A percentile compares a stretch with the other conserved stretches of the same genome.
Conservation (phyloP, 2,888 invertebrate genomes). For the Meloe dianella region DNA sequence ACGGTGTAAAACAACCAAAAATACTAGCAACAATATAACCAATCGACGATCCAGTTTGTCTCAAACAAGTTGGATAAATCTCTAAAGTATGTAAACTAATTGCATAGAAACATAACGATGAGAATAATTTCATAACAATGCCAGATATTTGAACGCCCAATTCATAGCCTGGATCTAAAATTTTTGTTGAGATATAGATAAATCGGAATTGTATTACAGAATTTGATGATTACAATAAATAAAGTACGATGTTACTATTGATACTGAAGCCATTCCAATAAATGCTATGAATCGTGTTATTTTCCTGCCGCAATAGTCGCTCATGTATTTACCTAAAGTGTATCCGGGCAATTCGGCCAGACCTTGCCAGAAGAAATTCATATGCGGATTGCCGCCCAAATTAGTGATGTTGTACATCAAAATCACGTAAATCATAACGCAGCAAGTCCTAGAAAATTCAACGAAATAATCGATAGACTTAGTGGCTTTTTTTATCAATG, state of each 20-base stretch:
- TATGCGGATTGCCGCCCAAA: constrained; percentile 67
- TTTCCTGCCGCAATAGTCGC: constrained; percentile 63
- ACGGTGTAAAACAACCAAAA: constrained; percentile 66
- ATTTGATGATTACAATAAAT: constrained; percentile 53
- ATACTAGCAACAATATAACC: constrained; percentile 65
- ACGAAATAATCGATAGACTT: no score
- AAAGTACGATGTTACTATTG: constrained; percentile 49
- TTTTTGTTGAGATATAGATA: background rate
- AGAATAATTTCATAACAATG: constrained; percentile 62
- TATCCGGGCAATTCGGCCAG: constrained; percentile 70
- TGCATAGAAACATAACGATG: constrained; percentile 65
- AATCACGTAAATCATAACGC: constrained; percentile 59
- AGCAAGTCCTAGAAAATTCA: constrained; percentile 49
- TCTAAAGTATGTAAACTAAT: constrained; percentile 69
- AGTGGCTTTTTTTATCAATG: no score
- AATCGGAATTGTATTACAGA: background rate
- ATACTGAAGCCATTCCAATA: constrained; percentile 47
- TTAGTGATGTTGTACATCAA: constrained; percentile 63
- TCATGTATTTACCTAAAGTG: constrained; percentile 63
- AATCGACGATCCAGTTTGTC: constrained; percentile 70
- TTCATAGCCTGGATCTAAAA: constrained; percentile 19
- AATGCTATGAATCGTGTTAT: constrained; percentile 61
- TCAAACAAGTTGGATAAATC: constrained; percentile 70
- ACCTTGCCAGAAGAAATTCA: constrained; percentile 70
- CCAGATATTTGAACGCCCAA: constrained; percentile 47